Conservation (phyloP, 1,140 invertebrate genomes). For the Scaptomyza hsui region DNA sequence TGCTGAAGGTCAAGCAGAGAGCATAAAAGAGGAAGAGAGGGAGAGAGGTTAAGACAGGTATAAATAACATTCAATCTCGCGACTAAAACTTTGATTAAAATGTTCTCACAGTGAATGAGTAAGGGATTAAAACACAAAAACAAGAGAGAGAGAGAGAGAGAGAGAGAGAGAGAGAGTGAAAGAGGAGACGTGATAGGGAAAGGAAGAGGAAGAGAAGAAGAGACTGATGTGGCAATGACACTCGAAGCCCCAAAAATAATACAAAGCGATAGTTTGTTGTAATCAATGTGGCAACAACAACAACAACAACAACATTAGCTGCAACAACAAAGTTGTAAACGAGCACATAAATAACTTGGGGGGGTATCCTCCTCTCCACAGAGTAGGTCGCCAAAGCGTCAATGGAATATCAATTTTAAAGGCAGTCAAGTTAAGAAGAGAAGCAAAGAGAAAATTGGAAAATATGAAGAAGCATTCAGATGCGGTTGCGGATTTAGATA, state of each 20-base stretch:
- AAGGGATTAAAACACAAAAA: not conserved
- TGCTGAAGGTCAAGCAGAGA: slow-evolving; percentile 19
- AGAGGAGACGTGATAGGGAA: not conserved
- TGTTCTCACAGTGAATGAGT: slow-evolving; percentile 50
- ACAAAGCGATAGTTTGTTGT: slow-evolving; percentile 74
- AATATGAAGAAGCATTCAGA: not conserved
- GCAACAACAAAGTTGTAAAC: slow-evolving; percentile 70
- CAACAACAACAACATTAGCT: slow-evolving; percentile 15
- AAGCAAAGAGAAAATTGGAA: not conserved
- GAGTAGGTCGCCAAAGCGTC: slow-evolving; percentile 68
- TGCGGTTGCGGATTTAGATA: slow-evolving; percentile 52
- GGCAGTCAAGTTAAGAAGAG: not conserved
- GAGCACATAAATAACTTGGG: slow-evolving; percentile 77
- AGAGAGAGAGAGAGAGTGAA: not conserved
- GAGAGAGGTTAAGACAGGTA: not conserved
- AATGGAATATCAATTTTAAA: slow-evolving; percentile 81
- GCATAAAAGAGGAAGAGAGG: not conserved
- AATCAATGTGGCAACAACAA: slow-evolving; percentile 61
- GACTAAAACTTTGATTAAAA: slow-evolving; percentile 72
- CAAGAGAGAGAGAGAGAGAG: not conserved
- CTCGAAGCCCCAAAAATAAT: slow-evolving; percentile 34
- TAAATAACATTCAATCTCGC: slow-evolving; percentile 23
- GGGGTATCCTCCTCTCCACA: slow-evolving; percentile 23
- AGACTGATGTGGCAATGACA: slow-evolving; percentile 40
- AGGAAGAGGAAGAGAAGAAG: not conserved